Evolutionary conservation across 2,888 invertebrate genomes (phyloP), one percentile per base, ranked within the genome.

Genomic region (Sicus ferrugineus): DNA sequence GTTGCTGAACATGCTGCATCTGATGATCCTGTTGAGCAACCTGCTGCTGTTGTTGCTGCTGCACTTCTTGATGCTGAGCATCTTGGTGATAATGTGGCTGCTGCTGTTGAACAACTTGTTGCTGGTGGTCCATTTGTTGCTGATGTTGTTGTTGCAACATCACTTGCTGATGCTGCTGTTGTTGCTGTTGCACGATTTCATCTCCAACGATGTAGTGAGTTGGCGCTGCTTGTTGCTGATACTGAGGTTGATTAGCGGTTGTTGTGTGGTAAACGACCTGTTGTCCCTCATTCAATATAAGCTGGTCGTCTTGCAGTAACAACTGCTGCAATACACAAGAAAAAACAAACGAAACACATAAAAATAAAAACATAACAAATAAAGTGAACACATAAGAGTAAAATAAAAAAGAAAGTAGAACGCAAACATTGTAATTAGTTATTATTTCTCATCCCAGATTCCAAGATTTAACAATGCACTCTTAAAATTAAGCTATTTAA

Each of bases 271-370:
- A 85, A 5, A 85, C 83, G 63, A 88, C 85, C 76, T 87, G 86
- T 74, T 86, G 87, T 68, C 77, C 79, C 56, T 54, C 86, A 74
- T 87, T 87, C 26, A 87, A 80, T 66, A 87, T 82, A 78, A 86
- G 83, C 64, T 86, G 83, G 75, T 83, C 82, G 1, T 83, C 81
- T 71, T 79, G 81, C 6, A 84, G 72, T 14, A 84, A 77, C 65
- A 82, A 73, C 34, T 79, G 77, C 75, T 79, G 71, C 6, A 67
- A 61, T 54, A 34, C 68, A 5, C 31, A 14, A 65, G 11, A 16
- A 50, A 54, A n/a, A n/a, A 16, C 19, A 16, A 30, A 28, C 46
- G 52, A 46, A 30, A 48, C 38, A 54, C 14, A 14, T 30, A 70
- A 66, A 42, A 54, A 67, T 30, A 54, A 62, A 62, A 58, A n/a